Conservation (phyloP, 2,113 vertebrate genomes). For the Pomatorhinus ruficollis region DNA sequence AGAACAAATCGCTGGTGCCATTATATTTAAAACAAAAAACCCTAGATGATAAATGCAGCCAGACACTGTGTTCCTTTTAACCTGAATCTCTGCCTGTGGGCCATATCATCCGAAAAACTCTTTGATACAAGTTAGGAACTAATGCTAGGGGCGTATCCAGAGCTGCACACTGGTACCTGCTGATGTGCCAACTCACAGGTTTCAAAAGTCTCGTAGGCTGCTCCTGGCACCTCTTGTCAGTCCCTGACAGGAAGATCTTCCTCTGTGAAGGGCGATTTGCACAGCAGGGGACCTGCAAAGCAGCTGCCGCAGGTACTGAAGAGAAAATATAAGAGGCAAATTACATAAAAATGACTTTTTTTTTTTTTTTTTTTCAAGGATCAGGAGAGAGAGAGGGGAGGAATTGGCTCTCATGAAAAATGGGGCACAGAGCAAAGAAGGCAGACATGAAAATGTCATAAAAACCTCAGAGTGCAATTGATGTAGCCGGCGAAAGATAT, state of each 20-base stretch:
- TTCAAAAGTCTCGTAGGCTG: conserved; percentile 54
- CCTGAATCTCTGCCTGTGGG: conserved; percentile 59
- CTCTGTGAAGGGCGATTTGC: conserved; percentile 65
- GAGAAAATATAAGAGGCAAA: conserved; percentile 44
- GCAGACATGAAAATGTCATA: neutral
- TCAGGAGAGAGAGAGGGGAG: neutral
- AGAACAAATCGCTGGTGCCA: neutral
- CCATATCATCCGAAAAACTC: neutral
- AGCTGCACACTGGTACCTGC: conserved; percentile 40
- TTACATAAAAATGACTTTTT: conserved; percentile 32
- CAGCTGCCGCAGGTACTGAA: conserved; percentile 35
- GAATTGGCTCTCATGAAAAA: conserved; percentile 5
- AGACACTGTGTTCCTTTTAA: conserved; percentile 37
- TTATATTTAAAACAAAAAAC: conserved; percentile 4
- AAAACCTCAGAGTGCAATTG: neutral
- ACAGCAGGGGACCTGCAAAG: conserved; percentile 62
- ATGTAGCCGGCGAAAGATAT: neutral
- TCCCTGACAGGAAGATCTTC: conserved; percentile 53
- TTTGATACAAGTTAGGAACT: conserved; percentile 61
- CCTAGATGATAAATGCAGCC: neutral
- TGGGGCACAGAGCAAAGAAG: neutral
- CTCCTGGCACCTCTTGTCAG: conserved; percentile 67
- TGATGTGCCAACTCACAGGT: conserved; percentile 52
- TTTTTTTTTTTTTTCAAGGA: neutral
- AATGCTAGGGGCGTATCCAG: conserved; percentile 62